Base-by-base conservation (phyloP, 1,140 invertebrate genomes). In the Lepidostoma basale region DNA sequence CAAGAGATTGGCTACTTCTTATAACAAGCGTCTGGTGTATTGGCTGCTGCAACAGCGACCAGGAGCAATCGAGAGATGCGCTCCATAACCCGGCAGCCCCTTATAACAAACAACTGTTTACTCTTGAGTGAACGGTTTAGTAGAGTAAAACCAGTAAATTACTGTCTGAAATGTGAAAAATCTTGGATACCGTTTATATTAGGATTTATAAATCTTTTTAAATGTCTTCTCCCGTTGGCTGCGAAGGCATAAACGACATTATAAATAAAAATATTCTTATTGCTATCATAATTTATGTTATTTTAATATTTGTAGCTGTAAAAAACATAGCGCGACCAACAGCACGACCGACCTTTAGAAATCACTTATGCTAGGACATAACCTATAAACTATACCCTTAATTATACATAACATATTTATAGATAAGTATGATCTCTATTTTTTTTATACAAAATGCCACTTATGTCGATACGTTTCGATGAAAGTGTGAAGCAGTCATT, bases 311-410 rank as follows among this genome's bases (percentile, higher is more conserved):
- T 45, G 42, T 18, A 45, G 42, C 10, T 16, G 49, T 56, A 56
- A 28, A 56, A 47, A 47, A 47, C 44, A 22, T 22, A 47, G 44
- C 44, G 44, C 44, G 44, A 47, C 44, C 44, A 22, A 47, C 44
- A 12, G 44, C 16, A 18, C 44, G 44, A 47, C 44, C 44, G 44
- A 22, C 12, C 20, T 22, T 47, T 47, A 12, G 14, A 12, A 36
- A 12, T 36, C 33, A 23, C 12, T 18, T 56, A 28, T 56, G 23
- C 16, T 30, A 28, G 26, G 26, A 6, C 14, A 56, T 14, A 28
- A 28, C 26, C 12, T 56, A n/a, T 30, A 30, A 30, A 28, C 22
- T 30, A 25, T 47, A 47, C 16, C 12, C 22, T 12, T 22, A 47
- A 22, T 47, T 20, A 18, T 20, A 3, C 26, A n/a, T 16, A 56